These are phyloP conservation scores for Choristoneura rosaceana DNA, from an alignment of 2,888 invertebrate species.

Conservation along the genomic window DNA sequence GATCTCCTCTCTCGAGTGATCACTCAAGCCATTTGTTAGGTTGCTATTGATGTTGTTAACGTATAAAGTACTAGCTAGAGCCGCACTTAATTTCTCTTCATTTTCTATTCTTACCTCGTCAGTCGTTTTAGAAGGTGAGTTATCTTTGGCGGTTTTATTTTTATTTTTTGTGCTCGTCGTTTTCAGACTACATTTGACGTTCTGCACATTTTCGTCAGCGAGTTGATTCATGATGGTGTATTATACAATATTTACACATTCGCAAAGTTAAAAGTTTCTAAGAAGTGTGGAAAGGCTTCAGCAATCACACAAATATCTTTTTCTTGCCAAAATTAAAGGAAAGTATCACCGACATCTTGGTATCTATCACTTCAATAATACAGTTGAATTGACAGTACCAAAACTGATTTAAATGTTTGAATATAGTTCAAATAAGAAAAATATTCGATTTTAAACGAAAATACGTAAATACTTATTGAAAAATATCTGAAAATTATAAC, in stretches of 20 bases:
- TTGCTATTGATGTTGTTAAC: conserved; percentile 76
- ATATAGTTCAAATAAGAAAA: conserved; percentile 55
- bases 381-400: conserved; percentile 57
- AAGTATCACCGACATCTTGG: conserved; percentile 84
- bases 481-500: conserved; percentile 63
- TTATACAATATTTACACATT: conserved; percentile 77
- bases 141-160: conserved; percentile 82
- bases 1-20: conserved; percentile 59
- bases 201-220: conserved; percentile 73
- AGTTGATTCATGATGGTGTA: conserved; percentile 76
- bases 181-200: conserved; percentile 75
- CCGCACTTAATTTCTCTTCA: conserved; percentile 72
- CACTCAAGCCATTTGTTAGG: conserved; percentile 79
- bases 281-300: conserved; percentile 64
- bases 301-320: conserved; percentile 72
- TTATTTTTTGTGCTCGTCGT: conserved; percentile 75
- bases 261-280: conserved; percentile 71
- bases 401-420: conserved; percentile 53
- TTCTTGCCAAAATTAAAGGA: conserved; percentile 79
- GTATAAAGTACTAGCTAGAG: conserved; percentile 76
- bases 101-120: conserved; percentile 70
- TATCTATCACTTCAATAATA: conserved; percentile 63
- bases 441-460: conserved; percentile 57
- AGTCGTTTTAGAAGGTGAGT: conserved; percentile 64
- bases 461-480: conserved; percentile 66